phyloP scores from a whole-genome alignment of 2,888 invertebrate species.

The Oscheius myriophilus region DNA sequence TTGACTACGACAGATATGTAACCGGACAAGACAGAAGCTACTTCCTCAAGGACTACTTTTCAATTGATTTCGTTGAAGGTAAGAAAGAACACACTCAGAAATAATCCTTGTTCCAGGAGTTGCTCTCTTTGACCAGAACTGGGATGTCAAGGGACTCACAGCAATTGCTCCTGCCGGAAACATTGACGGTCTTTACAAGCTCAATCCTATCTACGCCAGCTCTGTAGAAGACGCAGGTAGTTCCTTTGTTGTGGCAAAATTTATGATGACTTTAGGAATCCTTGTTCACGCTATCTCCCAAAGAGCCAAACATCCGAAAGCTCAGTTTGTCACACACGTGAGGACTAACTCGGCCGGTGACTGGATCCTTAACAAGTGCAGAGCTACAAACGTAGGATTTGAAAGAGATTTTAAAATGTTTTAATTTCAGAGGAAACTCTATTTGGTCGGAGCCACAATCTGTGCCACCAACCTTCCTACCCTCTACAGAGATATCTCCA shows the following conservation, averaged over 20 bases:
- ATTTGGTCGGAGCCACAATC: constrained; percentile 6
- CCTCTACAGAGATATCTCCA: constrained; percentile 15
- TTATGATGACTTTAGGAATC: constrained; percentile 5
- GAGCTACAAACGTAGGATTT: constrained; percentile 1
- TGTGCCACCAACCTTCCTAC: neutral
- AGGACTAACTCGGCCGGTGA: constrained; percentile 23
- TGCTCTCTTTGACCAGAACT: neutral
- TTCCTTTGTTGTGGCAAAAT: neutral
- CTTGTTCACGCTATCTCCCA: constrained; percentile 15
- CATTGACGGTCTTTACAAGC: constrained; percentile 8
- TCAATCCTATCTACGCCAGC: constrained; percentile 23
- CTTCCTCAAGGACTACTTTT: constrained; percentile 13
- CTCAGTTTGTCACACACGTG: constrained; percentile 14
- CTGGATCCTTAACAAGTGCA: constrained; percentile 19
- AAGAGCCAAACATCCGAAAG: neutral
- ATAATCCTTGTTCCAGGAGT: constrained; percentile 1
- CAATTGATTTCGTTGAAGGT: constrained; percentile 18
- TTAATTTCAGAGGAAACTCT: constrained; percentile 3
- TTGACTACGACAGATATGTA: constrained; percentile 15
- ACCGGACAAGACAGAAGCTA: constrained; percentile 13
- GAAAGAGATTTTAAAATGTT: neutral
- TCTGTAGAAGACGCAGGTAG: constrained; percentile 15
- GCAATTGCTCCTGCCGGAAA: constrained; percentile 8
- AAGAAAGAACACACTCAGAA: neutral
- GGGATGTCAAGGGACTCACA: constrained; percentile 4